Evolutionary conservation across 2,113 vertebrate genomes (phyloP).

Genomic region (Sturnira hondurensis): DNA sequence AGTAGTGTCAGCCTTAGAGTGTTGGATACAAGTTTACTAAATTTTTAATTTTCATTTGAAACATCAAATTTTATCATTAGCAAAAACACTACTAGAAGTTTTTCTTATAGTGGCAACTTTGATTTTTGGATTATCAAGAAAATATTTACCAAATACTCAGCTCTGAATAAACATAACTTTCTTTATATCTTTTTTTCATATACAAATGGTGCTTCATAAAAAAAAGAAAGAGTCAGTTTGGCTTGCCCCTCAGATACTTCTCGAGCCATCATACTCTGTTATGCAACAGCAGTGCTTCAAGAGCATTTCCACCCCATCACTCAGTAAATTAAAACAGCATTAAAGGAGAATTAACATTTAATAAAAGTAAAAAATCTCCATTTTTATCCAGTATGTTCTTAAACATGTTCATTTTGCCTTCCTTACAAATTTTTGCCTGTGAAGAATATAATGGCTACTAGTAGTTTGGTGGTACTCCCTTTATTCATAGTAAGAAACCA

Average conservation of each 20-base stretch:
- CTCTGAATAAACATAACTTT: background rate
- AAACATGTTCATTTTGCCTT: background rate
- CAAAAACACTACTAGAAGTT: background rate
- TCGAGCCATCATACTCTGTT: background rate
- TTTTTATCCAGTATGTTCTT: background rate
- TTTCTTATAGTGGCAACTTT: background rate
- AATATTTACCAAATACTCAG: background rate
- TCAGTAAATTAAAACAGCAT: background rate
- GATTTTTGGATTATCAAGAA: background rate
- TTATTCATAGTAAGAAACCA: background rate
- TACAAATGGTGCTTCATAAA: background rate
- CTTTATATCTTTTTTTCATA: background rate
- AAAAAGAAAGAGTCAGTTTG: background rate
- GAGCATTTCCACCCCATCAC: background rate
- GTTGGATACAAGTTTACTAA: background rate
- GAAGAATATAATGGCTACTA: background rate
- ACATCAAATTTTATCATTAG: background rate
- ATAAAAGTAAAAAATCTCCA: background rate
- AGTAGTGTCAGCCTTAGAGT: background rate
- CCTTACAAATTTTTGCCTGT: background rate
- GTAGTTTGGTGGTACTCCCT: background rate
- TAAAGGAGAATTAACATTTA: background rate
- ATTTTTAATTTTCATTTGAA: background rate
- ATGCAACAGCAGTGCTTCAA: fast-evolving
- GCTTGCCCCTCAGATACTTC: background rate